Base-by-base conservation (phyloP, 2,888 invertebrate genomes). In the Clusia tigrina region DNA sequence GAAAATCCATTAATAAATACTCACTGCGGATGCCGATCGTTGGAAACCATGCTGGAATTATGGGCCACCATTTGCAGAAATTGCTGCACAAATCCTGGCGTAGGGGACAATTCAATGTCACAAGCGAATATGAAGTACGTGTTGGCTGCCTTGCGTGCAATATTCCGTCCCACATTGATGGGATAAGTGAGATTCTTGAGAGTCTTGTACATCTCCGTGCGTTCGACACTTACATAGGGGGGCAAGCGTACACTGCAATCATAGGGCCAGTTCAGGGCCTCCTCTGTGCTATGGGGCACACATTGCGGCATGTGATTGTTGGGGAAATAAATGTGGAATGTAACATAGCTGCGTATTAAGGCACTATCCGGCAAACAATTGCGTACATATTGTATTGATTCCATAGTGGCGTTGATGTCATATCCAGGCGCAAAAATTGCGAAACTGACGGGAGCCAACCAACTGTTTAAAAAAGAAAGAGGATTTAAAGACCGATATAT, bases 61-160 rank as follows among this genome's bases (percentile, higher is more conserved):
- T 87, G 86, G 2, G 89, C 87, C 56, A 94, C 88, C 92, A 95
- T 91, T 70, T 91, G 89, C 65, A 95, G 85, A 84, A 95, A 95
- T 76, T 89, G 87, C 0, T 87, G 86, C 57, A 91, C 90, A 67
- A 95, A 84, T 69, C 90, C 88, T n/a, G 91, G 89, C 81, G 90
- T 93, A 53, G 95, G 95, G 81, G 93, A 94, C 38, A 95, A 87
- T 81, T 95, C 95, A 71, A 95, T 93, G 79, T 95, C 95, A 56
- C 93, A 92, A 5, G 94, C 89, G 51, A 95, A 86, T 37, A 95
- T 87, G 79, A 88, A 94, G 78, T 92, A 88, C 0, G 95, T 95
- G 54, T 90, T 87, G 0, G 91, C 91, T 37, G 89, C 87, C 69
- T 91, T 90, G 20, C 95, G 86, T 0, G 95, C 95, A 5, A 95